Evolutionary conservation across 1,140 invertebrate genomes (phyloP), one percentile per base, ranked within the genome.

Genomic region (Stegodyphus mimosarum): DNA sequence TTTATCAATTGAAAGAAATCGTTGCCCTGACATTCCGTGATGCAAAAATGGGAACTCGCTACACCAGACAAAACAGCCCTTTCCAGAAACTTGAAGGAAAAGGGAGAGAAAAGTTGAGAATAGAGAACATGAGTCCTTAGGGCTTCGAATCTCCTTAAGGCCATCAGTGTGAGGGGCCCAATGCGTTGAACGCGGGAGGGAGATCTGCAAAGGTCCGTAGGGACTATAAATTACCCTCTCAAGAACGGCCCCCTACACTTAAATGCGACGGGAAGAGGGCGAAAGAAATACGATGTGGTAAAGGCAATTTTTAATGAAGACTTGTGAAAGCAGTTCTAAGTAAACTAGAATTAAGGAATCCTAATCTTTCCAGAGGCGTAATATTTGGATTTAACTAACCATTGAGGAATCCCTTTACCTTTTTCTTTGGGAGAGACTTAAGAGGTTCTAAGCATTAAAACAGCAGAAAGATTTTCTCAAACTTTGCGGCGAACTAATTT

Each of bases 301-400:
- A 84, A 75, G 73, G 49, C 73, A 84, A 67, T 70, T 84, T 84
- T 84, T 84, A 84, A 84, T 84, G 63, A 84, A 84, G 81, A 83
- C n/a, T 63, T 66, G 72, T 76, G 33, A 53, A 0, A n/a, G 33
- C n/a, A 48, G 17, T 33, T 13, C 7, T 49, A 48, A 81, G 79
- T 52, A 73, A 81, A 71, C 73, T 76, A 50, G 73, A 84, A 84
- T 84, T 84, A 84, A 13, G 66, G 13, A 6, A 75, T 48, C 53
- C 11, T 48, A 60, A 13, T 80, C 10, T 81, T 18, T 50, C 48
- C n/a, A 4, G 70, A 81, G 70, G 64, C 11, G n/a, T 69, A 53
- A 48, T 78, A 7, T 67, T 67, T 7, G 64, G n/a, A 67, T 67
- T 67, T 15, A 67, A 67, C 11, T 67, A 7, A 7, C 64, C 17